These are phyloP conservation scores for Tipula helvola DNA, from an alignment of 2,888 invertebrate species.

Conservation along the genomic window DNA sequence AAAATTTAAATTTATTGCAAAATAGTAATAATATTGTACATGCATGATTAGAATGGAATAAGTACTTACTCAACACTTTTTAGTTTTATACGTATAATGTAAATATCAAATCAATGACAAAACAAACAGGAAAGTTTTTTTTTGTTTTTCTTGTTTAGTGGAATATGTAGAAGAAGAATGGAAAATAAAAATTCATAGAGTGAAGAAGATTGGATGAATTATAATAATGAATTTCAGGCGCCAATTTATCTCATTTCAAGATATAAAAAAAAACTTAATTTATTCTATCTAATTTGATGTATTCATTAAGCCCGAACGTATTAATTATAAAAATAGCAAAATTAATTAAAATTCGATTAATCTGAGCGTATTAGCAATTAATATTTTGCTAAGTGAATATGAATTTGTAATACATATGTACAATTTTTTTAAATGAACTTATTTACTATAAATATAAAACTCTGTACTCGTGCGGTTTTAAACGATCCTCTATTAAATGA, in stretches of 20 bases:
- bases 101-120: not conserved
- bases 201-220: not conserved
- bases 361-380: not conserved
- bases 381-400: not conserved
- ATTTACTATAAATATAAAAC: no score
- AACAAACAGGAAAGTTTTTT: not conserved
- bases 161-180: not conserved
- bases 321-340: not conserved
- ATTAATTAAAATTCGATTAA: not conserved
- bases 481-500: not conserved
- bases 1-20: not conserved
- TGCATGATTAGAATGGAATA: not conserved
- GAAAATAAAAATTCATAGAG: not conserved
- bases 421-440: no score
- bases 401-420: no score
- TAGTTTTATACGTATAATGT: not conserved
- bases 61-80: not conserved
- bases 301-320: not conserved
- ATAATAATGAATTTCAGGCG: not conserved
- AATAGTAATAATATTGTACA: not conserved
- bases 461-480: no score
- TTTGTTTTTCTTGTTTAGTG: not conserved
- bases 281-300: not conserved
- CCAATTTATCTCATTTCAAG: not conserved
- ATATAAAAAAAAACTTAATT: not conserved